These are phyloP conservation scores for Sciurus niger DNA, from an alignment of 2,113 vertebrate genomes.

Conservation along the genomic window DNA sequence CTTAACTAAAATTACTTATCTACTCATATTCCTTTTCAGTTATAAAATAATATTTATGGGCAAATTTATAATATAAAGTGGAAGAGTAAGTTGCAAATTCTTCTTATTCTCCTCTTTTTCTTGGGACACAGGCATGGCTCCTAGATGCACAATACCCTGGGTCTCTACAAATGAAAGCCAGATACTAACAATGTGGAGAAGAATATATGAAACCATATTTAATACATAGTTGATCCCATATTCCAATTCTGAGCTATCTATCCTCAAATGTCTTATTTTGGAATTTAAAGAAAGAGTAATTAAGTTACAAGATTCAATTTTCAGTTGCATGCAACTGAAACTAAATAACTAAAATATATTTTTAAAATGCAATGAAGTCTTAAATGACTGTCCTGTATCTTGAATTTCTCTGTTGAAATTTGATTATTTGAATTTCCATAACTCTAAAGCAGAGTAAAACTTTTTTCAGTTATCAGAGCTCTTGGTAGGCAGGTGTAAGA, in stretches of 20 bases:
- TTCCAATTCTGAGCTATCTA: neutral
- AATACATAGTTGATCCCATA: neutral
- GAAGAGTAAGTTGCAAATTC: neutral
- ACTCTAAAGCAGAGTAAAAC: neutral
- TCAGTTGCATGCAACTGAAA: neutral
- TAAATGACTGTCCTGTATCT: neutral
- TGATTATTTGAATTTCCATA: conserved; percentile 42
- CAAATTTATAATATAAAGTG: neutral
- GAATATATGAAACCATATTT: neutral
- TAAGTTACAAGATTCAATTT: neutral
- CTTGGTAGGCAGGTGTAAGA: neutral
- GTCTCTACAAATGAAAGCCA: neutral
- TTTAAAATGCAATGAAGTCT: neutral
- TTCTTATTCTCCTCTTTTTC: neutral
- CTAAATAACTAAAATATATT: neutral
- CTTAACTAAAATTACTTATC: neutral
- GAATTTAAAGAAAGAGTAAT: neutral
- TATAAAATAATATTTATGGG: neutral
- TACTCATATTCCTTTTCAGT: neutral
- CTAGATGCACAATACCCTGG: neutral
- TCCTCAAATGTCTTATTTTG: neutral
- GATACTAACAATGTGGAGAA: neutral
- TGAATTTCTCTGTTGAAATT: conserved; percentile 24
- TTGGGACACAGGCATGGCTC: neutral
- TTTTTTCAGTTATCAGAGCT: neutral